phyloP scores from a whole-genome alignment of 2,888 invertebrate species.

The Pristionchus maxplancki region DNA sequence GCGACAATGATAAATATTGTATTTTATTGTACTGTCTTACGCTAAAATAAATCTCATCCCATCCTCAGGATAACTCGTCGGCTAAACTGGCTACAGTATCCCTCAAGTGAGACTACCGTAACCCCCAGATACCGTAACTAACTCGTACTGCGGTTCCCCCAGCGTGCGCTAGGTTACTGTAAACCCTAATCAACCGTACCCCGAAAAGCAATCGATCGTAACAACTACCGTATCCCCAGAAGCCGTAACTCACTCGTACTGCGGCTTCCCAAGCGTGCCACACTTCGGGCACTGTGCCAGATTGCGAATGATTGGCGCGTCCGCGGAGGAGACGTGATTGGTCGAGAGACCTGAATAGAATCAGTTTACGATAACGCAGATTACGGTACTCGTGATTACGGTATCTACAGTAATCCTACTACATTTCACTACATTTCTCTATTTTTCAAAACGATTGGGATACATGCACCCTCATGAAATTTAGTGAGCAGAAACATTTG shows the following conservation, averaged over 20 bases:
- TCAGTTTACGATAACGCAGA: background rate
- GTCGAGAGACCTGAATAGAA: background rate
- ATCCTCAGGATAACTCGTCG: too few relatives aligned
- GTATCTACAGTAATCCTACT: background rate
- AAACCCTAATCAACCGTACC: background rate
- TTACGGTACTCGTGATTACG: background rate
- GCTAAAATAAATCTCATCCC: too few relatives aligned
- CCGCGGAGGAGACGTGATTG: background rate
- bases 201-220: background rate
- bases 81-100: too few relatives aligned
- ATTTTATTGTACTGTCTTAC: too few relatives aligned
- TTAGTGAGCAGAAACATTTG: too few relatives aligned
- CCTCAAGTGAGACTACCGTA: too few relatives aligned
- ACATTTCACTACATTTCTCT: background rate
- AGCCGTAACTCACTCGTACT: background rate
- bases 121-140: background rate
- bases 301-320: constrained; percentile 4
- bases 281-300: constrained; percentile 28
- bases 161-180: background rate
- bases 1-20: too few relatives aligned
- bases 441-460: too few relatives aligned
- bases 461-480: too few relatives aligned
- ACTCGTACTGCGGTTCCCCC: background rate
- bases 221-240: background rate
- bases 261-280: background rate